These are phyloP conservation scores for Propsilocerus akamusi DNA, from an alignment of 1,140 invertebrate genomes.

Conservation along the genomic window DNA sequence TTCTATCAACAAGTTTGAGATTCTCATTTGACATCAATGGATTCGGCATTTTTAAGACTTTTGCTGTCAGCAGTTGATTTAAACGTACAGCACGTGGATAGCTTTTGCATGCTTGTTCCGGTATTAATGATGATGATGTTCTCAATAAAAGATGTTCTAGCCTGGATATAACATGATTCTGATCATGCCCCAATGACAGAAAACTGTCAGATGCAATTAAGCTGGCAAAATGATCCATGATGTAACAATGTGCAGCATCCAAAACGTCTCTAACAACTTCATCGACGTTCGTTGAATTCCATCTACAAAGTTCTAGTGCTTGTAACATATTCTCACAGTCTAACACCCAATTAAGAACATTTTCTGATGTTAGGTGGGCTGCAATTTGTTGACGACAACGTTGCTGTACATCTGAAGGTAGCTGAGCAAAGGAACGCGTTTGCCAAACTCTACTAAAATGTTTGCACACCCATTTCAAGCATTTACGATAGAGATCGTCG, in stretches of 20 bases:
- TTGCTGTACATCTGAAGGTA: constrained; percentile 61
- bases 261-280: constrained; percentile 43
- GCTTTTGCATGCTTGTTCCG: constrained; percentile 51
- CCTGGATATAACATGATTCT: constrained; percentile 43
- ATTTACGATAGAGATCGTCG: constrained; percentile 72
- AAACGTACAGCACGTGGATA: constrained; percentile 28
- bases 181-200: constrained; percentile 38
- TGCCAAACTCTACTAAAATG: constrained; percentile 74
- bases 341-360: constrained; percentile 42
- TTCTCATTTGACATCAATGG: constrained; percentile 11
- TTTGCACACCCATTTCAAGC: constrained; percentile 65
- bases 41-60: constrained; percentile 20
- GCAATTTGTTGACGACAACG: constrained; percentile 65
- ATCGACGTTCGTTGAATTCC: constrained; percentile 44
- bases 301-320: constrained; percentile 45
- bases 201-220: constrained; percentile 43
- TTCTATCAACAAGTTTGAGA: constrained; percentile 17
- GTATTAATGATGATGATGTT: constrained; percentile 37
- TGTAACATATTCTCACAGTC: constrained; percentile 48
- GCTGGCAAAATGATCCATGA: constrained; percentile 42
- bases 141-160: constrained; percentile 44
- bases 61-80: constrained; percentile 19
- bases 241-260: constrained; percentile 41
- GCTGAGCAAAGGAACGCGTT: constrained; percentile 59
- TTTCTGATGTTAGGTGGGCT: constrained; percentile 36